Evolutionary conservation across 2,797 vertebrate genomes (phyloP).

Genomic region (Sphaeramia orbicularis): DNA sequence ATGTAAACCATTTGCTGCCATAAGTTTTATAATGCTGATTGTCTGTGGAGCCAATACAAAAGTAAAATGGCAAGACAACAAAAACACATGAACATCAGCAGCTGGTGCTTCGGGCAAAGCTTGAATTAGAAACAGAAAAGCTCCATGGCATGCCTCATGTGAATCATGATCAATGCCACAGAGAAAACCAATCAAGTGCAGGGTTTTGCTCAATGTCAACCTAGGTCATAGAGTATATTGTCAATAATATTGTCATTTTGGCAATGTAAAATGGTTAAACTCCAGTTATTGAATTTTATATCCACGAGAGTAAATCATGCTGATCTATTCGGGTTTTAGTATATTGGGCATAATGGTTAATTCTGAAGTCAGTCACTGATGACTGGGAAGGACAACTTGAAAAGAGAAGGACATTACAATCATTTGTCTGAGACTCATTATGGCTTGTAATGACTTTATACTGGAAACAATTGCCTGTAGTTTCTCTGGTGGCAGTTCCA

Average conservation of each 20-base stretch:
- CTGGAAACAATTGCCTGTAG: conserved; percentile 74
- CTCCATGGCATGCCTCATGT: conserved; percentile 64
- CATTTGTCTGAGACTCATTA: conserved; percentile 71
- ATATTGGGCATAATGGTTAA: background rate
- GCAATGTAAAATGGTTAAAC: conserved; percentile 26
- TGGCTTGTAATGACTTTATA: conserved; percentile 64
- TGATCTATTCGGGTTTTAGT: conserved; percentile 4
- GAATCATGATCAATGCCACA: conserved; percentile 70
- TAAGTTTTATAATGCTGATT: conserved; percentile 28
- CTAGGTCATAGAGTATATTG: conserved; percentile 53
- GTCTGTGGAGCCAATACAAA: conserved; percentile 35
- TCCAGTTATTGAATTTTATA: conserved; percentile 37
- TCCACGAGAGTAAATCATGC: conserved; percentile 12
- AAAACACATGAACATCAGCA: conserved; percentile 56
- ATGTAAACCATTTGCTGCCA: conserved; percentile 13
- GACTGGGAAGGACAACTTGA: conserved; percentile 42
- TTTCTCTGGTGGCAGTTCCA: conserved; percentile 64
- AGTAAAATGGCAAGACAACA: conserved; percentile 35
- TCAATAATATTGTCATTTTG: conserved; percentile 62
- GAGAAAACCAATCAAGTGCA: conserved; percentile 62
- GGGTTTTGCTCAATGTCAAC: conserved; percentile 66
- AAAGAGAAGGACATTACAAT: conserved; percentile 41
- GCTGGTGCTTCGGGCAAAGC: conserved; percentile 49
- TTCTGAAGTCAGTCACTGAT: conserved; percentile 13
- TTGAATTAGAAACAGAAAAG: conserved; percentile 65